Evolutionary conservation across 1,140 invertebrate genomes (phyloP).

Genomic region (Liolophura sinensis): DNA sequence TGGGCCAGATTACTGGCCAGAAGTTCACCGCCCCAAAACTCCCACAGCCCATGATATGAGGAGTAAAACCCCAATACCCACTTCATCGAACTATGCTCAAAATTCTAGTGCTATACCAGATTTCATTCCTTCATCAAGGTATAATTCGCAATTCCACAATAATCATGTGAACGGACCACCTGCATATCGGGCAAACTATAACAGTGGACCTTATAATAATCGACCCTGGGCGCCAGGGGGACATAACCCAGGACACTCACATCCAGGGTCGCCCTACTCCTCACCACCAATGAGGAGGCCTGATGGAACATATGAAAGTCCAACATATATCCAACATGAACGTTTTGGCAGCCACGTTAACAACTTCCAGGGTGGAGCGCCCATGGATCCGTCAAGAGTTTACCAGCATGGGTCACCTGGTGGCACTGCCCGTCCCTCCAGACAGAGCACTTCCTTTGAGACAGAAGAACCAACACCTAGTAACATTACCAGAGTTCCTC

Average conservation of each 20-base stretch:
- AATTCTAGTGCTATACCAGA: too few species aligned
- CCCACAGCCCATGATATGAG: conserved; percentile 54
- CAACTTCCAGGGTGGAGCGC: too few species aligned
- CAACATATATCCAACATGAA: too few species aligned
- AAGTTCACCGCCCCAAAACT: conserved; percentile 48
- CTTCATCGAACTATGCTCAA: too few species aligned
- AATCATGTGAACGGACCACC: conserved; percentile 1
- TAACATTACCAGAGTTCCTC: conserved; percentile 43
- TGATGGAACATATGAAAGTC: too few species aligned
- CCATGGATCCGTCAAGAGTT: too few species aligned
- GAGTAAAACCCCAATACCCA: conserved; percentile 40
- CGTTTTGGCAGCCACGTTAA: too few species aligned
- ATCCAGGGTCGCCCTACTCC: too few species aligned
- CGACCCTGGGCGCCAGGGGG: neutral
- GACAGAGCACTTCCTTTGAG: conserved; percentile 73
- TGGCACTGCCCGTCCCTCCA: conserved; percentile 44
- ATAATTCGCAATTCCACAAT: too few species aligned
- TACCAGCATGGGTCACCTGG: conserved; percentile 8
- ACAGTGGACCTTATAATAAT: conserved; percentile 1
- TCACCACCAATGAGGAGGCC: too few species aligned
- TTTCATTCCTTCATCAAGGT: too few species aligned
- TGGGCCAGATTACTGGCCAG: conserved; percentile 31
- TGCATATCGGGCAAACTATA: neutral
- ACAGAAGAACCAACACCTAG: conserved; percentile 58
- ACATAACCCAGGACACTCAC: too few species aligned